Base-by-base conservation (phyloP, 2,888 invertebrate genomes). In the Mimumesa dahlbomi region DNA sequence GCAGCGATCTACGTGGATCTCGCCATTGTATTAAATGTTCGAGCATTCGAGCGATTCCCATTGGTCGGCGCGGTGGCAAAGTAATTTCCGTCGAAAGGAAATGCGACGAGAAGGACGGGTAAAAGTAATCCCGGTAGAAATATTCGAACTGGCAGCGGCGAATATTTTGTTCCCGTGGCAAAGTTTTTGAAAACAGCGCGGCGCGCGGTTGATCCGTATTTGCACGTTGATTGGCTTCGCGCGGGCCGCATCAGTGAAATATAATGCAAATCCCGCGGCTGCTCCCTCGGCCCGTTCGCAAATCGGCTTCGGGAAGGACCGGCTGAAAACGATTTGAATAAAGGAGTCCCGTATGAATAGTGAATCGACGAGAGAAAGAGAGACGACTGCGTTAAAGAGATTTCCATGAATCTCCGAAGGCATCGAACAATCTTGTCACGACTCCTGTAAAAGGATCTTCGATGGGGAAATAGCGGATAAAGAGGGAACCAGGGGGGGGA, bases 171-270 rank as follows among this genome's bases (percentile, higher is more conserved):
- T n/a, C n/a, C n/a, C 25, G 25, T 25, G 3, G 25, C 25, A 29
- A 9, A 22, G 22, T 16, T 52, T 53, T 64, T 50, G 13, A 75
- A 77, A 72, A 61, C 58, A 50, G 18, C 14, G 11, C n/a, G n/a
- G n/a, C n/a, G n/a, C n/a, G 14, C 43, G 50, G 64, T 57, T 57
- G 52, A 48, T 43, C 59, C 61, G 42, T 72, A 68, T 75, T 79
- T 77, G 75, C 78, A 75, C 78, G 77, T 77, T 77, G 75, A 77
- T 77, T 72, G 77, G 75, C 66, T 49, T 45, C 54, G 31, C 40
- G 50, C 56, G 34, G 59, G 49, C n/a, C n/a, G n/a, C 54, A 69
- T 57, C 59, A 61, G 42, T 31, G 34, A 73, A 61, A 69, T 66
- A 69, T 61, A 62, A 76, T 64, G 76, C 73, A 76, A 73, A 76